Base-by-base conservation (phyloP, 2,113 vertebrate genomes). In the Aviceda subcristata region DNA sequence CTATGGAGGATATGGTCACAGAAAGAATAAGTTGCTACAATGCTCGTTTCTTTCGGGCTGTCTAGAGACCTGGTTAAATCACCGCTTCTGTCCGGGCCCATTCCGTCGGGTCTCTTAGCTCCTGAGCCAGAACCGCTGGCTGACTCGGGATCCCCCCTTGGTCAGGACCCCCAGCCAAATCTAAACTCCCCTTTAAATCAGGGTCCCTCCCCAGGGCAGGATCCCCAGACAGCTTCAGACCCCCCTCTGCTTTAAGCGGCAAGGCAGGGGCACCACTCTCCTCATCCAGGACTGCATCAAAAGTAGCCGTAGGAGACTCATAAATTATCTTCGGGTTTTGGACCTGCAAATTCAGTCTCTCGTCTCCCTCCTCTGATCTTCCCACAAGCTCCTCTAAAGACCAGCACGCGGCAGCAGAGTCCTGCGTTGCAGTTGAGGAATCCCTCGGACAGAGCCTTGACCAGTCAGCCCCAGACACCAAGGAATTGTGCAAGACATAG, bases 381-480 rank as follows among this genome's bases (percentile, higher is more conserved):
- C 53, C 87, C 41, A 6, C 5, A 0, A 32, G 76, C 82, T 84
- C 75, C 29, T 81, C 93, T 0, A 1, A 21, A 38, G 64, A 32
- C 24, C 45, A 90, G n/a, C 90, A 32, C 3, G 5, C 32, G 63
- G 97, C 82, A 96, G 93, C 73, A 56, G 73, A 30, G 94, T 92
- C 32, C 93, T 94, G 86, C 2, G 36, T 7, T 8, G 30, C 56
- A 9, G 90, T 11, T 23, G 90, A 45, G 67, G 86, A 79, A 48
- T 97, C 97, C 63, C 6, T 51, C 0, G 98, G 97, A 10, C 97
- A 96, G 29, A 99, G 92, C 81, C 97, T 97, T 18, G 99, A 99
- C 99, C 99, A 99, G 97, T 99, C 99, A 1, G 99, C 99, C 56
- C 99, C 99, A 0, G 99, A 99, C 4, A 99, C 99, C 94, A 99